phyloP scores from a whole-genome alignment of 1,140 invertebrate species.

The Radopholus similis region DNA sequence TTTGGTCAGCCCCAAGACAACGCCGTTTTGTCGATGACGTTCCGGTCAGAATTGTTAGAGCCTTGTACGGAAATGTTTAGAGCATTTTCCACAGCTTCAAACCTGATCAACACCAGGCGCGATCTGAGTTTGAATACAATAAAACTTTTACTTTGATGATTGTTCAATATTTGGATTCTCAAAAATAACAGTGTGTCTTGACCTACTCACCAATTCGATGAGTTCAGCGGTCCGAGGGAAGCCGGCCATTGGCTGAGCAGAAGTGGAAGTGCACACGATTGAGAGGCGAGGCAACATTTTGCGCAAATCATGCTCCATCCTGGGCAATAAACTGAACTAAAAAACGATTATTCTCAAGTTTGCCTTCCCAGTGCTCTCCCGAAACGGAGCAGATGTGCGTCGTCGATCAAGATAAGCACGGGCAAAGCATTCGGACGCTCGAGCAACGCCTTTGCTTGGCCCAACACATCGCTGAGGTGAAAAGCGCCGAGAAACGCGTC shows the following conservation, averaged over 20 bases:
- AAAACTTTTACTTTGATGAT: too few relatives aligned
- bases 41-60: neutral
- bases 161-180: too few relatives aligned
- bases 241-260: slow-evolving; percentile 9
- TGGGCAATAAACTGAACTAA: neutral
- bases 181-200: too few relatives aligned
- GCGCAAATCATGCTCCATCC: slow-evolving; percentile 31
- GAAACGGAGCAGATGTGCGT: slow-evolving; percentile 36
- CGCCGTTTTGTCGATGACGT: neutral
- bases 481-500: slow-evolving; percentile 24
- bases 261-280: slow-evolving; percentile 32
- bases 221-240: slow-evolving; percentile 33
- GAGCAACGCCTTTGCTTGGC: slow-evolving; percentile 38
- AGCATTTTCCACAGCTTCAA: too few relatives aligned
- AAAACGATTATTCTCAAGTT: neutral
- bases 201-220: too few relatives aligned
- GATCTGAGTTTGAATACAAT: too few relatives aligned
- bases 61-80: neutral
- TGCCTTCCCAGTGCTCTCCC: slow-evolving; percentile 30
- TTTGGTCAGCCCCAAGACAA: slow-evolving; percentile 25
- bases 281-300: slow-evolving; percentile 39
- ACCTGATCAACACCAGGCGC: too few relatives aligned
- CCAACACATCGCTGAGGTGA: slow-evolving; percentile 28
- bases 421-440: neutral
- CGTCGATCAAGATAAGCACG: slow-evolving; percentile 42